Percentiles rank a stretch among this genome's conserved stretches.
Evolutionary conservation across 2,888 invertebrate species (phyloP).

Genomic region (Liposcelis brunnea): DNA sequence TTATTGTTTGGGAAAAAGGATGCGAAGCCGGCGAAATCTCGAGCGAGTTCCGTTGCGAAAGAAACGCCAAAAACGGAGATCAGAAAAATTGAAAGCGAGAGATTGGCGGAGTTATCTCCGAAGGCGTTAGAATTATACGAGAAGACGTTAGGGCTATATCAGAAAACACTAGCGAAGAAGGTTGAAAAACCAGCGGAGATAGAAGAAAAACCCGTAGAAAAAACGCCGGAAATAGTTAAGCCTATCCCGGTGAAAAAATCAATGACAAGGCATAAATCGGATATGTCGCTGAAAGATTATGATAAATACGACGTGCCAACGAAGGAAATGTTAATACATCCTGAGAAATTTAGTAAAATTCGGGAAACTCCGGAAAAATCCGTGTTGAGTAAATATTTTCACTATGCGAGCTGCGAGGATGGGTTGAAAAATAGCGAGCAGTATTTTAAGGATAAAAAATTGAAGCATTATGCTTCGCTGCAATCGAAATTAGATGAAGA

Average conservation of each 20-base stretch:
- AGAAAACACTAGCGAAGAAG: background rate
- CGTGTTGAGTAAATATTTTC: too few relatives aligned
- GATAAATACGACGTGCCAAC: too few relatives aligned
- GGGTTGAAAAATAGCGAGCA: background rate
- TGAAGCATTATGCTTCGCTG: background rate
- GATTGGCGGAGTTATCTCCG: background rate
- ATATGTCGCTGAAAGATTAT: too few relatives aligned
- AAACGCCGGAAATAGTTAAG: background rate
- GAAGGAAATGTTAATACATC: background rate
- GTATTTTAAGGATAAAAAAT: constrained; percentile 7
- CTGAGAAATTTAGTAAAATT: too few relatives aligned
- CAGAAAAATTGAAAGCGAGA: constrained; percentile 3
- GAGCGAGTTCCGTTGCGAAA: background rate
- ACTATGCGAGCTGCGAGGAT: too few relatives aligned
- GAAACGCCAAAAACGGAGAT: background rate
- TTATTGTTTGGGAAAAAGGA: background rate
- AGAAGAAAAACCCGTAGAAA: background rate
- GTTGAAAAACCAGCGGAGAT: background rate
- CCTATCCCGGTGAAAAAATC: background rate
- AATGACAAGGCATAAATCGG: too few relatives aligned
- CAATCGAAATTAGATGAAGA: too few relatives aligned
- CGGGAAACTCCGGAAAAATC: too few relatives aligned
- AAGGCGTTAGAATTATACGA: constrained; percentile 6
- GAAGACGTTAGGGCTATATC: constrained; percentile 4
- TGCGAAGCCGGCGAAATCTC: too few relatives aligned